Conservation (phyloP, 2,797 vertebrate species). For the Poeciliopsis paucimaculata region DNA sequence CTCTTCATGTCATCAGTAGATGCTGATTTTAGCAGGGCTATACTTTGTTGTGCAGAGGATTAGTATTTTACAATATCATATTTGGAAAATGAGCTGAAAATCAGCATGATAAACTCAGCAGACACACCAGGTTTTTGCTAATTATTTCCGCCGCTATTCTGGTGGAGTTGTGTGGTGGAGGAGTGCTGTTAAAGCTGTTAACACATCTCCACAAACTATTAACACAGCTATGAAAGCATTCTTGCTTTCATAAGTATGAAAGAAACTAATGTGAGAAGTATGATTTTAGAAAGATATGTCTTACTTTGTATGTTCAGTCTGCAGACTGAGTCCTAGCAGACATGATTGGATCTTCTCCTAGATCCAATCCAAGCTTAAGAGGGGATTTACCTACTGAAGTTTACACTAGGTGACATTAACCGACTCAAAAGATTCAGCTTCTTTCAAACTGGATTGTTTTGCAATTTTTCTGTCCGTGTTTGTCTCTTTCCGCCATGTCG, state of each 20-base stretch:
- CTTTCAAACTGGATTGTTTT: background rate
- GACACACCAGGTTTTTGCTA: too few species aligned
- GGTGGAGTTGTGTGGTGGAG: too few species aligned
- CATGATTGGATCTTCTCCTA: background rate
- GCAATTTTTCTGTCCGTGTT: background rate
- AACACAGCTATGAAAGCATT: too few species aligned
- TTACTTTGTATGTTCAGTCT: constrained; percentile 4
- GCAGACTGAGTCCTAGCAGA: constrained; percentile 5
- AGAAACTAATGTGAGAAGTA: background rate
- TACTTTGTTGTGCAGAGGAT: too few species aligned
- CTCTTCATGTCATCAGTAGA: too few species aligned
- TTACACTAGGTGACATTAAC: constrained; percentile 13
- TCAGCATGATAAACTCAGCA: too few species aligned
- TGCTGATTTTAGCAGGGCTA: too few species aligned
- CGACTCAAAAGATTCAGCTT: constrained; percentile 2
- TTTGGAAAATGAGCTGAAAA: too few species aligned
- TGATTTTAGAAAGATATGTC: constrained; percentile 20
- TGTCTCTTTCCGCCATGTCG: constrained; percentile 1
- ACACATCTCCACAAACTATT: background rate
- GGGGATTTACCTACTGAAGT: background rate
- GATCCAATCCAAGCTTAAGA: constrained; percentile 3
- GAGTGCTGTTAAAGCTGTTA: background rate
- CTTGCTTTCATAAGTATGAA: background rate
- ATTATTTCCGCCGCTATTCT: too few species aligned
- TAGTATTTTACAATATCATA: too few species aligned